A percentile compares a stretch with the other conserved stretches of the same genome.
Conservation (phyloP, 1,140 invertebrate genomes). For the Periplaneta americana region DNA sequence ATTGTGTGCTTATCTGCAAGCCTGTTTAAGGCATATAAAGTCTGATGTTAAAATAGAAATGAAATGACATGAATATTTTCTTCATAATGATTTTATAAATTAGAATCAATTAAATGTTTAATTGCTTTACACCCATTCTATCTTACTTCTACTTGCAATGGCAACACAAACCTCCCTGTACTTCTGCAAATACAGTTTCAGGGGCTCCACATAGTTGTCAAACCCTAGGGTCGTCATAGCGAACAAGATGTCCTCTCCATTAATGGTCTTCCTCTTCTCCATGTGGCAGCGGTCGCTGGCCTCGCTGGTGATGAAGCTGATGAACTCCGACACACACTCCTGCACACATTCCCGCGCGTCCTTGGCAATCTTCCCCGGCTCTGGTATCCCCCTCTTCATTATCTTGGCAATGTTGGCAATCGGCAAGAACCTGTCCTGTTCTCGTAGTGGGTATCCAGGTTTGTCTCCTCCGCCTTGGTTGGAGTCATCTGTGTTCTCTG, state of each 20-base stretch:
- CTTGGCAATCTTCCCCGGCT: conserved; percentile 97
- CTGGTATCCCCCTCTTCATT: conserved; percentile 97
- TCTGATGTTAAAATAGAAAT: too few relatives aligned
- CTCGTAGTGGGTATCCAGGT: conserved; percentile 54
- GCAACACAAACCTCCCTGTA: conserved; percentile 74
- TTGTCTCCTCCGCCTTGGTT: conserved; percentile 49
- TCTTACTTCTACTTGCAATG: too few relatives aligned
- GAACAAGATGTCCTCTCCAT: conserved; percentile 96
- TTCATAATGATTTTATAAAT: too few relatives aligned
- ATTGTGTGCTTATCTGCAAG: too few relatives aligned
- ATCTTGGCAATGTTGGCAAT: conserved; percentile 99
- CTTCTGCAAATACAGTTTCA: conserved; percentile 95
- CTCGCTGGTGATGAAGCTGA: conserved; percentile 98
- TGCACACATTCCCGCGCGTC: conserved; percentile 99
- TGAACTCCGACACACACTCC: conserved; percentile 99
- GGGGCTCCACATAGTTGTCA: conserved; percentile 96
- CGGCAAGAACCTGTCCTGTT: conserved; percentile 93
- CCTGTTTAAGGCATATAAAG: too few relatives aligned
- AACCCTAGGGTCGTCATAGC: conserved; percentile 97
- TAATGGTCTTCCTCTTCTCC: conserved; percentile 99
- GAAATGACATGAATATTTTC: too few relatives aligned
- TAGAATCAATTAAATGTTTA: too few relatives aligned
- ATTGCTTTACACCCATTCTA: too few relatives aligned
- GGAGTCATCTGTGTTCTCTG: conserved; percentile 68
- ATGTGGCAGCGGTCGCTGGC: conserved; percentile 94